phyloP scores from a whole-genome alignment of 2,113 vertebrate genomes.

The Oenanthe melanoleuca region DNA sequence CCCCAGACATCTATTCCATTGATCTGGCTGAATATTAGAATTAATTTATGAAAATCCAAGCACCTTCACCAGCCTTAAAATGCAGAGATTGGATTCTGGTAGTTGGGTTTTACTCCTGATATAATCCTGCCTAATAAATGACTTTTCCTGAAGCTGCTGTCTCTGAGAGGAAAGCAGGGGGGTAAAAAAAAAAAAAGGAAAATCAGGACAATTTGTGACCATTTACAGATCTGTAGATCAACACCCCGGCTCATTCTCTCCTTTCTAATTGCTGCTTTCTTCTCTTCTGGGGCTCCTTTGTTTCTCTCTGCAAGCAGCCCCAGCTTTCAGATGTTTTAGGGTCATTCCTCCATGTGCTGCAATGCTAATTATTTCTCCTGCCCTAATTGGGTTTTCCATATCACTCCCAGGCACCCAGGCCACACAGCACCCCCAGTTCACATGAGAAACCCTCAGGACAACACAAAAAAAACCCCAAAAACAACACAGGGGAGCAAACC shows the following conservation, averaged over 20 bases:
- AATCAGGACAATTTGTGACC: constrained; percentile 7
- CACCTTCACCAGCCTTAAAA: neutral
- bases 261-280: constrained; percentile 61
- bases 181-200: neutral
- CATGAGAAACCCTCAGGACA: neutral
- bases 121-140: neutral
- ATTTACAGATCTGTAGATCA: constrained; percentile 24
- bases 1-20: neutral
- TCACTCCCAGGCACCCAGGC: neutral
- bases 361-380: constrained; percentile 34
- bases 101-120: neutral
- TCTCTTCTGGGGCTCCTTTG: constrained; percentile 18
- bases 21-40: neutral
- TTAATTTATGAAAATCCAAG: neutral
- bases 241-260: constrained; percentile 32
- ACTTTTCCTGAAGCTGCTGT: neutral
- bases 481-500: neutral
- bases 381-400: neutral
- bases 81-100: neutral
- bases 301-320: constrained; percentile 54
- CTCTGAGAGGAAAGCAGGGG: neutral
- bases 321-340: constrained; percentile 44
- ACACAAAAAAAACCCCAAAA: neutral
- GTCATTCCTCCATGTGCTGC: constrained; percentile 32
- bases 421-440: neutral